These are phyloP conservation scores for Lycorma delicatula DNA, from an alignment of 1,140 invertebrate species.

Conservation along the genomic window DNA sequence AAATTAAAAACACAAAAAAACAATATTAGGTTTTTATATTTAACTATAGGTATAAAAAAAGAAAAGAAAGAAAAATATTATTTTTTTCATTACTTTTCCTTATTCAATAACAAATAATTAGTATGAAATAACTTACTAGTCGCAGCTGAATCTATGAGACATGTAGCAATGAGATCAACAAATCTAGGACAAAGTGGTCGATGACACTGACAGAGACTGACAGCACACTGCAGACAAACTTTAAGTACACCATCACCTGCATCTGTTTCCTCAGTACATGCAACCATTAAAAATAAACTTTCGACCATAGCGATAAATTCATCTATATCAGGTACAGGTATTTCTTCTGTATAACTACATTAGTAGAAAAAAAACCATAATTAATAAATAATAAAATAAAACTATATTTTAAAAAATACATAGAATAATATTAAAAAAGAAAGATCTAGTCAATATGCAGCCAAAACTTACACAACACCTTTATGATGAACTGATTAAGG, in stretches of 20 bases:
- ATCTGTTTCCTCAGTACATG: conserved; percentile 12
- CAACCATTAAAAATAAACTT: conserved; percentile 51
- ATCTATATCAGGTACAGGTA: conserved; percentile 47
- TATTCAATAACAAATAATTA: no score
- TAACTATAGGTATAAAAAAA: no score
- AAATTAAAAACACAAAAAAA: no score
- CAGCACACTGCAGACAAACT: conserved; percentile 56
- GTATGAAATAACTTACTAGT: conserved; percentile 8
- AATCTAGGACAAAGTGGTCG: conserved; percentile 51
- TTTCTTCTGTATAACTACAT: conserved; percentile 52
- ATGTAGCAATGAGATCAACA: conserved; percentile 46
- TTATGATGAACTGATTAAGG: no score
- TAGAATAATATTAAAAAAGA: no score
- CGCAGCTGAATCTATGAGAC: conserved; percentile 11
- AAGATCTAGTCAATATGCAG: no score
- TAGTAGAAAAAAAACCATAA: conserved; percentile 6
- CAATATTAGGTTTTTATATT: no score
- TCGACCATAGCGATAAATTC: conserved; percentile 50
- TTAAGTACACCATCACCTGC: conserved; percentile 37
- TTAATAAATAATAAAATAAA: no score
- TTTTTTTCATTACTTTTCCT: no score
- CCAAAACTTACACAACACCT: no score
- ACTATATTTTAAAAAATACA: no score
- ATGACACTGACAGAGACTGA: conserved; percentile 53
- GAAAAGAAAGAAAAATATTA: no score